Percentiles rank a stretch among this genome's conserved stretches.
phyloP scores from a whole-genome alignment of 1,140 invertebrate genomes.

The Stratiolaelaps scimitus region DNA sequence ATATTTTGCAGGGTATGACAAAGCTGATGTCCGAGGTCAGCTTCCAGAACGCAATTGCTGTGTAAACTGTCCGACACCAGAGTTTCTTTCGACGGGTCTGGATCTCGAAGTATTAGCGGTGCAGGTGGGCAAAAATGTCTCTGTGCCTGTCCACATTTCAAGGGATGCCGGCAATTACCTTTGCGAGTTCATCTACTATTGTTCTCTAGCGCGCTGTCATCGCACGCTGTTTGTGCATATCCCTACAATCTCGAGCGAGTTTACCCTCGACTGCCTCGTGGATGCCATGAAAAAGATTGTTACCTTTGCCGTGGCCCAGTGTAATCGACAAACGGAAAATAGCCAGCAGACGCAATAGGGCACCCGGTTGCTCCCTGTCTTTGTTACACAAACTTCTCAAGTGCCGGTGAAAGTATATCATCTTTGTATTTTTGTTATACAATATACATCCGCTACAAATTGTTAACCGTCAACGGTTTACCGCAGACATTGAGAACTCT shows the following conservation, averaged over 20 bases:
- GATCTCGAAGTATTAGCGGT: neutral
- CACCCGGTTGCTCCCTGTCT: too few species aligned
- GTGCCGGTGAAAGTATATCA: too few species aligned
- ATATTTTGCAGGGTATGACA: neutral
- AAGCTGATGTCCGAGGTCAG: neutral
- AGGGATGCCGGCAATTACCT: conserved; percentile 14
- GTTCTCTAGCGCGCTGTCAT: neutral
- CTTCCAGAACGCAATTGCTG: conserved; percentile 5
- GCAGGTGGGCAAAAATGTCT: neutral
- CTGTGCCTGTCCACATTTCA: conserved; percentile 12
- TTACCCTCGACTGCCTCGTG: neutral
- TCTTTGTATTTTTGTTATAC: too few species aligned
- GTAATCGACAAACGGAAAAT: neutral
- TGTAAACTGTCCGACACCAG: neutral
- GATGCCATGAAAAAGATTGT: conserved; percentile 12
- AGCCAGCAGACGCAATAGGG: too few species aligned
- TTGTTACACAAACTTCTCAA: too few species aligned
- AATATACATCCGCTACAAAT: too few species aligned
- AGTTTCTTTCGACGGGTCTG: conserved; percentile 1
- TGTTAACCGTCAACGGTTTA: too few species aligned
- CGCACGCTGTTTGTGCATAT: conserved; percentile 12
- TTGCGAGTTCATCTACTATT: conserved; percentile 15
- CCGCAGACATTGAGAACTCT: too few species aligned
- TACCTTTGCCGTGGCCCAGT: neutral
- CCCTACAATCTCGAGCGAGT: neutral